phyloP scores from a whole-genome alignment of 2,113 vertebrate genomes.

The Rhipidura dahli region DNA sequence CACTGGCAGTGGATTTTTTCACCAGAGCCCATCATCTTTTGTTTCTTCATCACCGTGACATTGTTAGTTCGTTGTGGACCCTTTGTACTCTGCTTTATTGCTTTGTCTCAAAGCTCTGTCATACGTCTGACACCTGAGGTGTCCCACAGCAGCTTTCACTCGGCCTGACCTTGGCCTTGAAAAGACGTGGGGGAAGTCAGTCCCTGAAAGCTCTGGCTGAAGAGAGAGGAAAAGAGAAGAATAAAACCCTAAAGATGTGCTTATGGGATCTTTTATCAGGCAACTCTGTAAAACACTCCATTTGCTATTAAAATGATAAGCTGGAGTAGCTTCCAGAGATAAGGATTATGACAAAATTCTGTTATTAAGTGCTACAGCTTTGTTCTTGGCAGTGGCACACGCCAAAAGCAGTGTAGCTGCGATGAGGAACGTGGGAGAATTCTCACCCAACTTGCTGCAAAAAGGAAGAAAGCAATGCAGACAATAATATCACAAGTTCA shows the following conservation, averaged over 20 bases:
- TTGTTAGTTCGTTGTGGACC: neutral
- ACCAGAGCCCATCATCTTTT: neutral
- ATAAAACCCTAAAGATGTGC: neutral
- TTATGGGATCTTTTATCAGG: neutral
- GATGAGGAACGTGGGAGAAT: neutral
- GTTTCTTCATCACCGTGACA: neutral
- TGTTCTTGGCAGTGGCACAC: neutral
- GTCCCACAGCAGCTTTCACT: neutral
- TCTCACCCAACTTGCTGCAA: neutral
- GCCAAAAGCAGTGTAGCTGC: neutral
- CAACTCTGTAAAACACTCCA: neutral
- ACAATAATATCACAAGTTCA: neutral
- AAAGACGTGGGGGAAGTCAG: neutral
- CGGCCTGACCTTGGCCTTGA: constrained; percentile 1
- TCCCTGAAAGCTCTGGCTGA: neutral
- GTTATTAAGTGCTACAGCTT: neutral
- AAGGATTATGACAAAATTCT: neutral
- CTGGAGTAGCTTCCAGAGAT: neutral
- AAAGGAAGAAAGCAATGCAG: neutral
- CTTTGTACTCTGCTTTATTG: neutral
- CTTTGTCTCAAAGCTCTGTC: neutral
- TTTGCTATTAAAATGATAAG: constrained; percentile 34
- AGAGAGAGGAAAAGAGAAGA: neutral
- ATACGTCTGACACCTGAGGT: neutral
- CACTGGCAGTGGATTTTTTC: neutral